These are phyloP conservation scores for Chrysogorgia sp. DNA, from an alignment of 92 coral and sea anemone species.

Conservation along the genomic window DNA sequence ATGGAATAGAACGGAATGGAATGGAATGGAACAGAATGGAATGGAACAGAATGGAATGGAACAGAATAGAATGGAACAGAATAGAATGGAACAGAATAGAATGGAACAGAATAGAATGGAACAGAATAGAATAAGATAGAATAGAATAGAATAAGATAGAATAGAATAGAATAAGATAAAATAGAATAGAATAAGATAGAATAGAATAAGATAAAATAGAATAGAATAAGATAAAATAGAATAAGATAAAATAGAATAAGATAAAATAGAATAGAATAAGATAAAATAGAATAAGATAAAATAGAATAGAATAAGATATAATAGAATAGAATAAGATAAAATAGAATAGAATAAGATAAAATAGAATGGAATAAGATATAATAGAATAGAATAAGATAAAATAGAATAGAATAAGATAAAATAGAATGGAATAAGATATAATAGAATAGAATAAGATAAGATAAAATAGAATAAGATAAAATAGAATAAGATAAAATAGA, in stretches of 20 bases:
- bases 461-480: neutral
- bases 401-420: slow-evolving; percentile 2
- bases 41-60: neutral
- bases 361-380: neutral
- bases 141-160: neutral
- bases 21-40: neutral
- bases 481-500: neutral
- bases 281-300: neutral
- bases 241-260: neutral
- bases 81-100: neutral
- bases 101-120: neutral
- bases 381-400: too few species aligned
- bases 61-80: neutral
- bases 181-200: neutral
- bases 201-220: neutral
- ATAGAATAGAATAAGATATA: neutral
- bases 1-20: neutral
- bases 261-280: neutral
- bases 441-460: too few species aligned
- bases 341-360: neutral
- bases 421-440: neutral
- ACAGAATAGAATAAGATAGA: too few species aligned
- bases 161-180: neutral
- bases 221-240: neutral
- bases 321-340: neutral